These are phyloP conservation scores for Rhinoraja longicauda DNA, from an alignment of 2,797 vertebrate genomes.

Conservation along the genomic window DNA sequence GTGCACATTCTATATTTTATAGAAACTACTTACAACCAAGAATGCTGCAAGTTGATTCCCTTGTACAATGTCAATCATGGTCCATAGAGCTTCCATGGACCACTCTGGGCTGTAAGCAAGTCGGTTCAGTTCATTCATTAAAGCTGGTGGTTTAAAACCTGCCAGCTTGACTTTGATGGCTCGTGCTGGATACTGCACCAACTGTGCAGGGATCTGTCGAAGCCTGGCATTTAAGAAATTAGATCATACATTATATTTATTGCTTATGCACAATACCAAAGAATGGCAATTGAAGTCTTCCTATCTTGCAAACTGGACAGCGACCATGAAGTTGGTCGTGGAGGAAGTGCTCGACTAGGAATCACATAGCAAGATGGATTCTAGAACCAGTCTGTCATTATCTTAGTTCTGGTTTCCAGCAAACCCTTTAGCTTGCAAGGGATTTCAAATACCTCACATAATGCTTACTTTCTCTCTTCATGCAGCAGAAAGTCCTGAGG, in stretches of 20 bases:
- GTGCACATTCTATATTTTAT: background rate
- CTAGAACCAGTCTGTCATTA: background rate
- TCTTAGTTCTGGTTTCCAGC: background rate
- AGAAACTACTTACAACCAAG: conserved; percentile 58
- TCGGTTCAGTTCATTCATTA: conserved; percentile 47
- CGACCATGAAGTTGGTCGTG: background rate
- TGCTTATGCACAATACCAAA: background rate
- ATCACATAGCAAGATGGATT: too few species aligned
- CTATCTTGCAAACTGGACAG: background rate
- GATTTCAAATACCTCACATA: background rate
- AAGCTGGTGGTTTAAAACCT: conserved; percentile 70
- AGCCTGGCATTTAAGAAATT: conserved; percentile 57
- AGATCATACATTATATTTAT: background rate
- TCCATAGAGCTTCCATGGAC: conserved; percentile 69
- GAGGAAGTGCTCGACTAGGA: background rate
- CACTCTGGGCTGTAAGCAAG: conserved; percentile 77
- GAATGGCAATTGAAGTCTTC: background rate
- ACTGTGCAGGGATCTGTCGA: conserved; percentile 64
- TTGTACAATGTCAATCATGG: conserved; percentile 73
- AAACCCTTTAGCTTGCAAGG: background rate
- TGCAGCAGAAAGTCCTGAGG: background rate
- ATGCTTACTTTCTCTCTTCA: background rate
- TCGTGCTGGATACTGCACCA: conserved; percentile 66
- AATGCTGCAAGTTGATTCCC: conserved; percentile 62
- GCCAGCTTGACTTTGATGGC: conserved; percentile 66